Conservation (phyloP, 2,888 invertebrate genomes). For the Nasonovia ribisnigri region DNA sequence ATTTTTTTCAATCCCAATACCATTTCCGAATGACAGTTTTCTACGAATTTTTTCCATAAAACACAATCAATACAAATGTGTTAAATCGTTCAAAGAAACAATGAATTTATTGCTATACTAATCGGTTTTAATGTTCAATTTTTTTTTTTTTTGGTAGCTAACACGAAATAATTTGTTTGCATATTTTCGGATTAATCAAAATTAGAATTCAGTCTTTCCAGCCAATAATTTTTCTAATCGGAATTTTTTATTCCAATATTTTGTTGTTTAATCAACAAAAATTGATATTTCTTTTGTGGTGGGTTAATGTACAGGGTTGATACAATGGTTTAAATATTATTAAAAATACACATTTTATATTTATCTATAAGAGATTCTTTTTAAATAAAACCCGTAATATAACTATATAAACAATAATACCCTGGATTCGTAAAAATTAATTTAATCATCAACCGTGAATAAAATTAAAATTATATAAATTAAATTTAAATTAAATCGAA, state of each 20-base stretch:
- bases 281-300: background rate
- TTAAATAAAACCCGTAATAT: background rate
- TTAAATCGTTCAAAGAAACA: slow-evolving; percentile 27
- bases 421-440: background rate
- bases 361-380: background rate
- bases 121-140: slow-evolving; percentile 55
- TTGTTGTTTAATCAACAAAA: background rate
- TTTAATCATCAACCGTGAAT: background rate
- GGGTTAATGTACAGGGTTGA: background rate
- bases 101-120: slow-evolving; percentile 52
- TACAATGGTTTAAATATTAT: background rate
- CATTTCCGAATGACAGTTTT: slow-evolving; percentile 26
- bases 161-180: background rate
- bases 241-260: background rate
- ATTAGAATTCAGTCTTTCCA: slow-evolving; percentile 2
- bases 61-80: slow-evolving; percentile 22
- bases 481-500: background rate
- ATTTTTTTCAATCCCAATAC: slow-evolving; percentile 8
- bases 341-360: background rate
- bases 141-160: background rate
- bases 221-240: background rate
- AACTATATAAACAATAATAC: background rate
- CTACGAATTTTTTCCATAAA: slow-evolving; percentile 31
- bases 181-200: slow-evolving; percentile 5
- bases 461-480: background rate